Conservation (phyloP, 1,140 invertebrate species). For the Bombus impatiens region DNA sequence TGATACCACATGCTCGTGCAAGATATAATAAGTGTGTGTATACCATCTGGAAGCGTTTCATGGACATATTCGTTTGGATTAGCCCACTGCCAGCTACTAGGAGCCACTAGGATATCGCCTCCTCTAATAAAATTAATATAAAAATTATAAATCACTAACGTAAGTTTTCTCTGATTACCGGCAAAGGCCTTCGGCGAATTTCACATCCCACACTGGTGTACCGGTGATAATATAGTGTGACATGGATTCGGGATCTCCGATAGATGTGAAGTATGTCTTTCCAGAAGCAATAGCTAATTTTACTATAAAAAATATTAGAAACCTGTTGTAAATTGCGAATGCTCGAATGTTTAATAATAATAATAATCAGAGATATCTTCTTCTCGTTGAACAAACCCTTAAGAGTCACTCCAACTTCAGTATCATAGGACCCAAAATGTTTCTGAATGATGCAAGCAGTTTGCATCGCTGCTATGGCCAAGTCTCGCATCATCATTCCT, state of each 20-base stretch:
- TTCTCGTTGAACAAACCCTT: conserved; percentile 77
- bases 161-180: conserved; percentile 62
- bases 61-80: conserved; percentile 78
- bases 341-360: not conserved
- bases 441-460: conserved; percentile 86
- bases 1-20: conserved; percentile 72
- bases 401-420: conserved; percentile 84
- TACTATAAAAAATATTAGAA: conserved; percentile 74
- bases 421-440: conserved; percentile 84
- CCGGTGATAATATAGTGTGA: conserved; percentile 85
- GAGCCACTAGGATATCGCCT: conserved; percentile 78
- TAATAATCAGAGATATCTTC: not conserved
- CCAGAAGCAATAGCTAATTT: conserved; percentile 86
- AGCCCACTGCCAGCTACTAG: conserved; percentile 78
- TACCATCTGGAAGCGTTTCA: conserved; percentile 74
- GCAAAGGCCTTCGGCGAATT: conserved; percentile 79
- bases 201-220: conserved; percentile 85
- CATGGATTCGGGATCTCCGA: conserved; percentile 81
- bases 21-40: conserved; percentile 74
- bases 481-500: conserved; percentile 82
- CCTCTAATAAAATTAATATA: conserved; percentile 66
- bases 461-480: conserved; percentile 84
- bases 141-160: not conserved
- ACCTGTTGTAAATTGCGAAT: not conserved
- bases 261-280: conserved; percentile 83